Conservation (phyloP, 2,797 vertebrate species). For the Harpagifer antarcticus region DNA sequence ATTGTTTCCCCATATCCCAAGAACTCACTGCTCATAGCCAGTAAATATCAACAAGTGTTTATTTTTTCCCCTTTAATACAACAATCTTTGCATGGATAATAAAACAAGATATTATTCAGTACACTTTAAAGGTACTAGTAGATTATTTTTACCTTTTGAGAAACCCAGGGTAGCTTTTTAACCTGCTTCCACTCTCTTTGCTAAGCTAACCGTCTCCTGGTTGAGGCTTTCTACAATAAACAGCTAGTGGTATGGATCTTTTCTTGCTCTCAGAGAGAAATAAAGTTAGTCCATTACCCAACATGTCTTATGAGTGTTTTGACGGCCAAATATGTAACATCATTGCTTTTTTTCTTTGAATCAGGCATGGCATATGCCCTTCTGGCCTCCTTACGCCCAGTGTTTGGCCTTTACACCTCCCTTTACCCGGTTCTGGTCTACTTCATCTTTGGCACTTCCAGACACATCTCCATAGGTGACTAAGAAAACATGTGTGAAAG, state of each 20-base stretch:
- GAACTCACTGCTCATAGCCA: too few species aligned
- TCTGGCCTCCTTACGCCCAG: conserved; percentile 82
- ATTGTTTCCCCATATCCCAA: too few species aligned
- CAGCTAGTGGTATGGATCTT: too few species aligned
- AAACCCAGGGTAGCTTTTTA: too few species aligned
- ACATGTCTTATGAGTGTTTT: neutral
- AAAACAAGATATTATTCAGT: too few species aligned
- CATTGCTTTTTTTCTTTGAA: neutral
- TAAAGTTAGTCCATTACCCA: neutral
- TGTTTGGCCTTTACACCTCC: conserved; percentile 85
- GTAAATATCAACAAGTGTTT: too few species aligned
- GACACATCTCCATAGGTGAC: conserved; percentile 86
- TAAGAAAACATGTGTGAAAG: neutral
- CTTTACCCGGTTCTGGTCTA: conserved; percentile 85
- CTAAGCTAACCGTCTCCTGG: too few species aligned
- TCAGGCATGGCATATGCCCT: conserved; percentile 87
- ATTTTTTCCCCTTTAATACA: too few species aligned
- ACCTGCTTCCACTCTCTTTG: too few species aligned
- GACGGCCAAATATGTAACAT: neutral
- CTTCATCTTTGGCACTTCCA: conserved; percentile 86
- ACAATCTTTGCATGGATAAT: neutral
- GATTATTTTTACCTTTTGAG: too few species aligned
- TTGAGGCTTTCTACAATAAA: too few species aligned
- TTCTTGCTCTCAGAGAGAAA: neutral
- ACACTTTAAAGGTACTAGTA: too few species aligned